Base-by-base conservation (phyloP, 2,888 invertebrate genomes). In the Resseliella maxima region DNA sequence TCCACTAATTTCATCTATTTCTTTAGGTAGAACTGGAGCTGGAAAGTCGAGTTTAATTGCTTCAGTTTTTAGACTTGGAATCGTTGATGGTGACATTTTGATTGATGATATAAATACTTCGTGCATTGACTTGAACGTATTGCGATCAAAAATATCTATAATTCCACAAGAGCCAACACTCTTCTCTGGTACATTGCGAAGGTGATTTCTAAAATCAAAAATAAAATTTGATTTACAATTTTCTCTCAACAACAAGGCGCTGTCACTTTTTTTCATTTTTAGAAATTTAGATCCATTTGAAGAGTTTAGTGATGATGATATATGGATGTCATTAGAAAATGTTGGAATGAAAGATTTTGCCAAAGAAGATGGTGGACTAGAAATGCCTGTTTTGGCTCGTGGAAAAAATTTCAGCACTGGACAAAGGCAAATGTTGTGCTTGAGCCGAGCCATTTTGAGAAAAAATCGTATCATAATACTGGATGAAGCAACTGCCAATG, bases 371-470 rank as follows among this genome's bases (percentile, higher is more conserved):
- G 91, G 91, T 50, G 93, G 93, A 1, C 89, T 94, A 24, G 92
- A 93, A 86, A 90, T 91, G 12, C 90, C 91, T 50, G 92, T 94
- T 46, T 89, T 92, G 0, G 93, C 93, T 88, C 92, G 92, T 24
- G 94, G 94, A 0, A 90, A 91, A 21, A 93, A 94, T 89, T 92
- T 93, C 87, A 94, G 93, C 88, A 93, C 94, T 8, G 94, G 94
- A 0, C 94, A 94, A 89, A 89, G 93, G 18, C 94, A 94, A 88
- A 91, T 97, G 41, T 93, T 97, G 86, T 97, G 97, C 90, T 92
- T 97, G 85, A 97, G 96, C 0, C 92, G 97, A 86, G 96, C 97
- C 45, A 94, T 97, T 88, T 91, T 97, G 72, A 92, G 95, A 50
- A 94, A 94, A 86, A 96, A 96, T 90, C 93, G 93, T 88, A 94